Evolutionary conservation across 2,113 vertebrate genomes (phyloP), one percentile per base, ranked within the genome.

Genomic region (Cyrtonyx montezumae): DNA sequence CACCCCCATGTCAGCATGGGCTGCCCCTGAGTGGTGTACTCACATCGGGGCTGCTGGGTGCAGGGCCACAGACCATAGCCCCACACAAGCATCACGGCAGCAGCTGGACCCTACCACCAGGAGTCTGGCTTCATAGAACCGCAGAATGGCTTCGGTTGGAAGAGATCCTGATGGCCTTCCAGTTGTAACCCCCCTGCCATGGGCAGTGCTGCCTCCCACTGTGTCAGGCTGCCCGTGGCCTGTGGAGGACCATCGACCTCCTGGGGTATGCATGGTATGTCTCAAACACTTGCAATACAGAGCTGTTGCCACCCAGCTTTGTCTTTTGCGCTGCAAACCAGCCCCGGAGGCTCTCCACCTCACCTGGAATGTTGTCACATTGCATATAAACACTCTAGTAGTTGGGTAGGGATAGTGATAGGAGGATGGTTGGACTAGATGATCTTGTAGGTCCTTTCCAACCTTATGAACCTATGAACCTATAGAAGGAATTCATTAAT

Each of bases 401-500:
- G n/a, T n/a, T n/a, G n/a, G n/a, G n/a, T n/a, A n/a, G n/a, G n/a
- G n/a, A n/a, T n/a, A n/a, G n/a, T n/a, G n/a, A n/a, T n/a, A n/a
- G n/a, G n/a, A n/a, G n/a, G n/a, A n/a, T n/a, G n/a, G n/a, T n/a
- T n/a, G n/a, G n/a, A n/a, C n/a, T n/a, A n/a, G n/a, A n/a, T n/a
- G n/a, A n/a, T n/a, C n/a, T n/a, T n/a, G n/a, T n/a, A n/a, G n/a
- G n/a, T n/a, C n/a, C n/a, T n/a, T n/a, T n/a, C n/a, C n/a, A n/a
- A n/a, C n/a, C n/a, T n/a, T n/a, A n/a, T n/a, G n/a, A n/a, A n/a
- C n/a, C n/a, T n/a, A n/a, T n/a, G n/a, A n/a, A n/a, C n/a, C n/a
- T n/a, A n/a, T n/a, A 84, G 71, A 85, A 71, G 34, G 79, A 88
- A 83, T 48, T 77, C 8, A 65, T 91, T 65, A 86, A 87, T 79